Percentiles rank a stretch among this genome's conserved stretches.
phyloP scores from a whole-genome alignment of 1,140 invertebrate genomes.

The Camponotus pennsylvanicus region DNA sequence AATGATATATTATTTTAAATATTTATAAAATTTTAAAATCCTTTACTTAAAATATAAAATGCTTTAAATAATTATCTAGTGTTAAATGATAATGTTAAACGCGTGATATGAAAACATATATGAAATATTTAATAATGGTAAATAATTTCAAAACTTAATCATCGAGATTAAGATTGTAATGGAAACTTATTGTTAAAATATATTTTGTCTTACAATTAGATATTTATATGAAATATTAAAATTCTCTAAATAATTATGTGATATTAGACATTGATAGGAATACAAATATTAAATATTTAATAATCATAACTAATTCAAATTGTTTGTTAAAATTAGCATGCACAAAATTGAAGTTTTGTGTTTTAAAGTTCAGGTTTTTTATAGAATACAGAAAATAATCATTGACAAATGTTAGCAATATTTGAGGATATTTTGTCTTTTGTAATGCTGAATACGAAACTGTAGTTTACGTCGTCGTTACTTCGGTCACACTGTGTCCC shows the following conservation, averaged over 20 bases:
- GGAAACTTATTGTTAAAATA: background rate
- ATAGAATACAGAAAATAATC: background rate
- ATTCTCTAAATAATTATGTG: background rate
- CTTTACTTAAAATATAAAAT: no score
- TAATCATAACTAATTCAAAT: background rate
- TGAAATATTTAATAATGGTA: background rate
- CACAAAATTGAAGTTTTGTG: background rate
- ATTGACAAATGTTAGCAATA: background rate
- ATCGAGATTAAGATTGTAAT: background rate
- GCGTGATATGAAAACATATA: background rate
- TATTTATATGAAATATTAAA: background rate
- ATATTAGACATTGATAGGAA: background rate
- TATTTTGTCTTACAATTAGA: background rate
- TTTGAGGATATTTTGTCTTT: background rate
- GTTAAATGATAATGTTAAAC: no score
- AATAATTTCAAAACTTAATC: no score
- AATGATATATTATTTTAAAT: no score
- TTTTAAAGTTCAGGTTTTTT: background rate
- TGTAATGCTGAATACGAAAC: background rate
- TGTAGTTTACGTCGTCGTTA: conserved; percentile 29
- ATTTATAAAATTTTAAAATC: no score
- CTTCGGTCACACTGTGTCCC: conserved; percentile 18
- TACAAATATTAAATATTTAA: background rate
- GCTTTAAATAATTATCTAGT: no score
- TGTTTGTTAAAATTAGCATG: background rate